Evolutionary conservation across 2,113 vertebrate species (phyloP), one percentile per base, ranked within the genome.

Genomic region (Phrynosoma blainvillii): DNA sequence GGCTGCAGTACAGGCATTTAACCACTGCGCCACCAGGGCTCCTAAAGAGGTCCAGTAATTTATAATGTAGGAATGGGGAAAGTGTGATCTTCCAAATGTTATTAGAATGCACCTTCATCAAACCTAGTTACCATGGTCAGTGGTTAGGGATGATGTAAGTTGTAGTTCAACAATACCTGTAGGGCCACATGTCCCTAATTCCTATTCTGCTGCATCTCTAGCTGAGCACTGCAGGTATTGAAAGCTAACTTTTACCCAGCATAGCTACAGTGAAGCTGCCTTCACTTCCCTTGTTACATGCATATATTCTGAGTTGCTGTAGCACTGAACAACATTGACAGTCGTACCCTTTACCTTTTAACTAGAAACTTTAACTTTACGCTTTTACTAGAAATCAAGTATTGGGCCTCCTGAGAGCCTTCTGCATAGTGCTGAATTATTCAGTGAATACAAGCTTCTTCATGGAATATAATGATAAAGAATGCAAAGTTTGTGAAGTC

Each of bases 221-320:
- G 40, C 12, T 78, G 74, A 65, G 59, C 62, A 86, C 20, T 20
- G 81, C 76, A 84, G 86, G 30, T 21, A 70, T 27, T 73, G 68
- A n/a, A 13, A 56, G 76, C 13, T 30, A 79, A 88, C 54, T 7
- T 18, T 84, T 91, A 81, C 59, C 36, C 8, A 84, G 52, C 8
- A 70, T 30, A 14, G 52, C 59, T 77, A 82, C 30, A 56, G n/a
- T 52, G 27, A 30, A 52, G 5, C 10, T 75, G 32, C 13, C 18
- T 75, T 74, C 25, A 23, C 3, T 65, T 94, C 71, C 78, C 23
- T 5, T 89, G 86, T 90, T 86, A 23, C 6, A 40, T 54, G 12
- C n/a, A 18, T 36, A 40, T 4, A 20, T 79, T 75, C 76, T 82
- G 59, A 12, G 42, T 86, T 90, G 59, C 30, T 16, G 2, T 2